Evolutionary conservation across 1,140 invertebrate genomes (phyloP).

Genomic region (Drosophila sturtevanti): DNA sequence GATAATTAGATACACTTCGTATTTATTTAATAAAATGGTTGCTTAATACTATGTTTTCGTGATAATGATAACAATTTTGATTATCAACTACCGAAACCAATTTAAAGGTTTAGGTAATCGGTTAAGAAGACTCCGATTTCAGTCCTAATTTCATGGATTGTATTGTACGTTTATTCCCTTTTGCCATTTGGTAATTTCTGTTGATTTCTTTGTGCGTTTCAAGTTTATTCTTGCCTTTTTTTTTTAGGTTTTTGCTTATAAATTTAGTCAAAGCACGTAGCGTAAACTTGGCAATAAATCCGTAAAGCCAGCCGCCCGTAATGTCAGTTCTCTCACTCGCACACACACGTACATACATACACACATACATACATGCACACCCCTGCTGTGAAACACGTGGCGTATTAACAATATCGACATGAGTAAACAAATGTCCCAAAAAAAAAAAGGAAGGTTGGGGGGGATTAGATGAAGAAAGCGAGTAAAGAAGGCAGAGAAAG

Average conservation of each 20-base stretch:
- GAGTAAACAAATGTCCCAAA: conserved; percentile 70
- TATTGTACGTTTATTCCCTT: conserved; percentile 47
- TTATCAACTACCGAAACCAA: too few species aligned
- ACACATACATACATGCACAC: background rate
- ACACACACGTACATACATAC: conserved; percentile 14
- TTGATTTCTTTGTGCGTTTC: conserved; percentile 51
- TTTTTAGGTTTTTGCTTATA: conserved; percentile 51
- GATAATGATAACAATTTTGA: too few species aligned
- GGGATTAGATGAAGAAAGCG: background rate
- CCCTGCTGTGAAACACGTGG: conserved; percentile 67
- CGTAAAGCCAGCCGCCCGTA: conserved; percentile 58
- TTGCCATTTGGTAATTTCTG: conserved; percentile 35
- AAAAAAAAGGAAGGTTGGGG: conserved; percentile 29
- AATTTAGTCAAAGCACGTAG: conserved; percentile 76
- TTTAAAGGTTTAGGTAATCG: background rate
- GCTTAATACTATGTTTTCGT: too few species aligned
- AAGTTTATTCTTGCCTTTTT: background rate
- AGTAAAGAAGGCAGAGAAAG: conserved; percentile 23
- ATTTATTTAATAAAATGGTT: too few species aligned
- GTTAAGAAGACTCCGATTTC: background rate
- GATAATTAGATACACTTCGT: background rate
- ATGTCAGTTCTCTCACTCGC: conserved; percentile 10
- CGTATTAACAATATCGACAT: conserved; percentile 80
- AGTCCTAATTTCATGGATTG: conserved; percentile 31
- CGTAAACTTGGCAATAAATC: conserved; percentile 79